phyloP scores from a whole-genome alignment of 1,140 invertebrate species.

The Drosophila pectinifera region DNA sequence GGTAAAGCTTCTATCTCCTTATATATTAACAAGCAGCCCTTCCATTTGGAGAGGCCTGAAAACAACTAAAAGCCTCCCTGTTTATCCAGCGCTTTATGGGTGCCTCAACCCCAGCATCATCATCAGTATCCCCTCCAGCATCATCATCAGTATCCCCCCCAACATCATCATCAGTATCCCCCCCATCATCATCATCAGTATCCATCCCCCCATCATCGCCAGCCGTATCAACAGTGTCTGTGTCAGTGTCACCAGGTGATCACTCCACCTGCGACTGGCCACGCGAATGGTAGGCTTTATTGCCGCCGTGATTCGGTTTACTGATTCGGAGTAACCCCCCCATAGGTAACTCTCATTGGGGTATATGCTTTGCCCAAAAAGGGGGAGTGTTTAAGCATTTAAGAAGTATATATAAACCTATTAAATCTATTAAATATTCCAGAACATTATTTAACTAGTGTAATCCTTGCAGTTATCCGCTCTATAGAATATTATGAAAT shows the following conservation, averaged over 20 bases:
- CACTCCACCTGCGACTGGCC: constrained; percentile 62
- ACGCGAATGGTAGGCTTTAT: constrained; percentile 44
- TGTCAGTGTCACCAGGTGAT: constrained; percentile 39
- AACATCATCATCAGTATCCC: constrained; percentile 1
- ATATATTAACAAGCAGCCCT: neutral
- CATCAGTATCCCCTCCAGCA: too few relatives aligned
- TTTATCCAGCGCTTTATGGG: constrained; percentile 34
- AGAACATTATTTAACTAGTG: neutral
- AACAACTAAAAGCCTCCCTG: constrained; percentile 27
- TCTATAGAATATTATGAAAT: too few relatives aligned
- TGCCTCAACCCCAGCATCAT: too few relatives aligned
- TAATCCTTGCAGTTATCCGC: too few relatives aligned
- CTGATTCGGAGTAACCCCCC: constrained; percentile 17
- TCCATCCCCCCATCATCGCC: neutral
- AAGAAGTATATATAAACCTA: neutral
- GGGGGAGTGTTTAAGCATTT: neutral
- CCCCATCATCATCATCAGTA: constrained; percentile 1
- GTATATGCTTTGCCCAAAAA: constrained; percentile 1
- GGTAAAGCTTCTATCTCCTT: neutral
- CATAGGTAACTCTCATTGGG: neutral
- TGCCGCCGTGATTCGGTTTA: constrained; percentile 32
- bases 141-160: too few relatives aligned
- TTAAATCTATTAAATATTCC: neutral
- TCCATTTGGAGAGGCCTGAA: constrained; percentile 6
- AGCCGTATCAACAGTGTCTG: neutral